A percentile compares a stretch with the other conserved stretches of the same genome.
Conservation (phyloP, 2,797 vertebrate species). For the Chiloscyllium punctatum region DNA sequence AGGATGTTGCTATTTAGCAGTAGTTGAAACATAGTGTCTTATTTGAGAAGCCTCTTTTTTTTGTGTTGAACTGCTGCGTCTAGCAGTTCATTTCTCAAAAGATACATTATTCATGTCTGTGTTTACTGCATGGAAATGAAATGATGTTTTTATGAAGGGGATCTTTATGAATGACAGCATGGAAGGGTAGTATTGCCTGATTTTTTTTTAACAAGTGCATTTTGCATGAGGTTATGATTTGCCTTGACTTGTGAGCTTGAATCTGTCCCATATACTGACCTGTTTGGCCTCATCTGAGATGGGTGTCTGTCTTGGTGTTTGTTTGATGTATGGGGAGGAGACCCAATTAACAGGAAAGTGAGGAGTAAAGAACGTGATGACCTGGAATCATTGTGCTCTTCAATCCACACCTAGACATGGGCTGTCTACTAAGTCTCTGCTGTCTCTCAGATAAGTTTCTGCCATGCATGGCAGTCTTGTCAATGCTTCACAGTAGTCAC, state of each 20-base stretch:
- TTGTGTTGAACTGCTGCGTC: background rate
- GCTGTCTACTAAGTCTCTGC: too few species aligned
- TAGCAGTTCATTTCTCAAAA: background rate
- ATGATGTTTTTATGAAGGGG: background rate
- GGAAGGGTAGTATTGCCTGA: background rate
- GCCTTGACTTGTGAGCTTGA: background rate
- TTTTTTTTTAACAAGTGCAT: constrained; percentile 11
- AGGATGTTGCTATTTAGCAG: constrained; percentile 16
- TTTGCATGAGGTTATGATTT: background rate
- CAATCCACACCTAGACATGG: background rate
- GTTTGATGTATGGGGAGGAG: background rate
- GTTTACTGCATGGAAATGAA: background rate
- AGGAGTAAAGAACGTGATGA: background rate
- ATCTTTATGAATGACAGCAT: background rate
- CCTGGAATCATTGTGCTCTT: background rate
- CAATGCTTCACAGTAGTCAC: background rate
- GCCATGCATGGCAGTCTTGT: too few species aligned
- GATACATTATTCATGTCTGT: background rate
- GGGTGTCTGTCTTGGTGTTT: background rate
- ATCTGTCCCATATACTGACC: background rate
- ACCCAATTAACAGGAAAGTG: background rate
- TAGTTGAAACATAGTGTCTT: constrained; percentile 6
- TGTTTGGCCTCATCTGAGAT: background rate
- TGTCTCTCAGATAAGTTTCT: too few species aligned
- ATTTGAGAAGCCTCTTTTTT: background rate